Base-by-base conservation (phyloP, 2,113 vertebrate genomes). In the Scatophagus argus region DNA sequence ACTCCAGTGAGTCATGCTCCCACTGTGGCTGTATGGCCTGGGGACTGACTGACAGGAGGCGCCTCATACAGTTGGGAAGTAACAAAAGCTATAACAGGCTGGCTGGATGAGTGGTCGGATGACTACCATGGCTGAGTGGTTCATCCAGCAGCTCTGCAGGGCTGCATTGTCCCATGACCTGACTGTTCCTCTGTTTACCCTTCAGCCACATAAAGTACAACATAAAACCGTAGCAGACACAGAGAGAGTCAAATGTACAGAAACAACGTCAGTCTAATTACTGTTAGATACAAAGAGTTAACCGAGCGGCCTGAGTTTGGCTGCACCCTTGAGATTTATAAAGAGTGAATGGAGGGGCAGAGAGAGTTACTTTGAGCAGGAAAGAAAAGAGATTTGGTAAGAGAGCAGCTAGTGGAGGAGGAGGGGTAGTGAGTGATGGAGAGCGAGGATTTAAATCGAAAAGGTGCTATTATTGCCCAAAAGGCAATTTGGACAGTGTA, bases 1-100 rank as follows among this genome's bases (percentile, higher is more conserved):
- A 67, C 56, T 72, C 47, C 82, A 80, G 31, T 88, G 90, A 91
- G 76, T 90, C 87, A 92, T 77, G 82, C 67, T 84, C 76, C 64
- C 77, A 17, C 56, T 63, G 78, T 81, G 70, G 64, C 76, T 74
- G 52, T 61, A 77, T 63, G 46, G 51, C 74, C 62, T n/a, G 39
- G 56, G 54, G 49, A 81, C 34, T 43, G 59, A 68, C 38, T 43
- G 71, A 66, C 74, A 67, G 68, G 69, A 74, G 61, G 77, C 82
- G 44, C 47, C 71, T 81, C 79, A 49, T 67, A 69, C 67, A 77
- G 68, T 68, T 39, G 43, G 39, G 74, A 73, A 46, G 77, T 58
- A 77, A 81, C 81, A 83, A 79, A 83, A 58, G 69, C 82, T 38
- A 17, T 69, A 79, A 81, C 38, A 75, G 78, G 66, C 85, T 46